Evolutionary conservation across 2,113 vertebrate genomes (phyloP).

Genomic region (Scomber japonicus): DNA sequence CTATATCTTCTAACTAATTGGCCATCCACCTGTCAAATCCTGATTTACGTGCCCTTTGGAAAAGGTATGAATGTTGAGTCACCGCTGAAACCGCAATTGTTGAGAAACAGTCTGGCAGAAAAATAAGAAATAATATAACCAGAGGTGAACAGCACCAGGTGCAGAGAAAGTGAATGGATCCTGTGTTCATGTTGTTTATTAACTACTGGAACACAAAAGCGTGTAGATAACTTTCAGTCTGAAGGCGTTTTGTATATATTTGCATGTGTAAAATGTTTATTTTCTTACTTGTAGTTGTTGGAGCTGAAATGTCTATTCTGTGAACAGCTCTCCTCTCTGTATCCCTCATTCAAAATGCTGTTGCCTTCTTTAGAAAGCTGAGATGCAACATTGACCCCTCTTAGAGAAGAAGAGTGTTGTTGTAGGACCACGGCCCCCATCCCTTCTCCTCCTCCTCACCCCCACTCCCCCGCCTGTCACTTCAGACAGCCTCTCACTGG

Average conservation of each 20-base stretch:
- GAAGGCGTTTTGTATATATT: slow-evolving; percentile 1
- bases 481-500: slow-evolving; percentile 73
- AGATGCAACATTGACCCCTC: slow-evolving; percentile 71
- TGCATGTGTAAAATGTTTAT: slow-evolving; percentile 55
- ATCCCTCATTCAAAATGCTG: slow-evolving; percentile 69
- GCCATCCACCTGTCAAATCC: slow-evolving; percentile 56
- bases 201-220: slow-evolving; percentile 36
- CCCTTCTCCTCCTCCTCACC: neutral
- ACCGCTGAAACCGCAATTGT: slow-evolving; percentile 5
- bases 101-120: slow-evolving; percentile 2
- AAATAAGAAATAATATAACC: neutral
- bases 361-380: slow-evolving; percentile 70
- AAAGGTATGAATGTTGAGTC: slow-evolving; percentile 30
- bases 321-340: slow-evolving; percentile 70
- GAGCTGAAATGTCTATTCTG: slow-evolving; percentile 60
- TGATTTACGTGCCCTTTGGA: slow-evolving; percentile 47
- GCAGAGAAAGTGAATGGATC: neutral
- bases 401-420: slow-evolving; percentile 71
- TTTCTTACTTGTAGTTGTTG: slow-evolving; percentile 52
- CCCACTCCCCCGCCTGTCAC: slow-evolving; percentile 60
- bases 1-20: slow-evolving; percentile 54
- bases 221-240: slow-evolving; percentile 44
- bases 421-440: slow-evolving; percentile 32
- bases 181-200: slow-evolving; percentile 9
- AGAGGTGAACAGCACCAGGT: neutral